Evolutionary conservation across 2,888 invertebrate species (phyloP).

Genomic region (Tenthredo notha): DNA sequence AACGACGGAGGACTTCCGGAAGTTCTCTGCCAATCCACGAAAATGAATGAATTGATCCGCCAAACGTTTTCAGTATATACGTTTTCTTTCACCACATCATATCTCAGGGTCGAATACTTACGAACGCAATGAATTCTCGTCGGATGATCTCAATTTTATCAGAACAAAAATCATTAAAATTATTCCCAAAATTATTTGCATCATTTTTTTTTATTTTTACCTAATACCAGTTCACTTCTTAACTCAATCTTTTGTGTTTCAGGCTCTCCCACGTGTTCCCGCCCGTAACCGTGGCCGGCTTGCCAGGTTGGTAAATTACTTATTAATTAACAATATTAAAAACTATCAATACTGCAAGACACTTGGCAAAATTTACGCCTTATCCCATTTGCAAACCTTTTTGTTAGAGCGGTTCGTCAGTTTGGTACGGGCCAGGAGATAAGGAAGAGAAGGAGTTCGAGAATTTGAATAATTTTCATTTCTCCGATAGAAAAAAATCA

Average conservation of each 20-base stretch:
- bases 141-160: neutral
- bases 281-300: constrained; percentile 89
- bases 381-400: neutral
- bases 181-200: neutral
- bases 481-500: neutral
- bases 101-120: neutral
- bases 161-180: neutral
- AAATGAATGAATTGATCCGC: constrained; percentile 28
- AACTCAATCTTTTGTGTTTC: constrained; percentile 78
- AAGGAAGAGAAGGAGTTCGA: neutral
- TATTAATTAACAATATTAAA: neutral
- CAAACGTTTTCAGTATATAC: neutral
- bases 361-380: constrained; percentile 36
- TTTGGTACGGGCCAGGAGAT: neutral
- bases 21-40: constrained; percentile 37
- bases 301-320: constrained; percentile 83
- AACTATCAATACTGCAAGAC: constrained; percentile 14
- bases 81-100: neutral
- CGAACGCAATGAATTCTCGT: neutral
- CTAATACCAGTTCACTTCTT: neutral
- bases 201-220: neutral
- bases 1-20: neutral
- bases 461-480: neutral
- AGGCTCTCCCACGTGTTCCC: constrained; percentile 91
- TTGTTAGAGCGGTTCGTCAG: neutral